Evolutionary conservation across 1,140 invertebrate genomes (phyloP), one percentile per base, ranked within the genome.

Genomic region (Lamellibrachia luymesi): DNA sequence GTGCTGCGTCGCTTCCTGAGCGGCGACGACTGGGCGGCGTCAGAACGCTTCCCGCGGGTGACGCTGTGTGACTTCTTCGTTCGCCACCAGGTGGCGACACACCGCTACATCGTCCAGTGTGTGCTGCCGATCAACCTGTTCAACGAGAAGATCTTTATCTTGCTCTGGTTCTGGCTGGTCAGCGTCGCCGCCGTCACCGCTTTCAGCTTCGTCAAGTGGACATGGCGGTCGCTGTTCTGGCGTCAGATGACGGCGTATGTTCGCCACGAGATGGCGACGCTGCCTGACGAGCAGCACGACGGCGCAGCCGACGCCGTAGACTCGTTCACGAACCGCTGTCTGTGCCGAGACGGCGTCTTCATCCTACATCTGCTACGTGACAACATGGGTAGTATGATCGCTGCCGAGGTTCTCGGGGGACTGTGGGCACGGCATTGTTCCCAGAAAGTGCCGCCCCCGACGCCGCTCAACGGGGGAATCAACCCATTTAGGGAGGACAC

Each of bases 151-250:
- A 97, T 97, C 50, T 97, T 97, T 94, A 96, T 97, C 92, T 97
- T 97, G 93, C 94, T 97, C 56, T 97, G 97, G 97, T 97, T 97
- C 94, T 97, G 97, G 97, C 96, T 97, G 80, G 96, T 97, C 27
- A 96, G 97, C 94, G 96, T 97, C 22, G 95, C 96, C 89, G 94
- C 96, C n/a, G 95, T 97, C 27, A 96, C 96, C n/a, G 95, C 96
- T 92, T 96, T 96, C 93, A 96, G 95, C 93, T 89, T 90, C 17
- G 25, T 94, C 38, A 92, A 92, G 56, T 94, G 94, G 94, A 91
- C 92, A 0, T 80, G 91, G 17, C 91, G 92, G 50, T 49, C 91
- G 13, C 90, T 51, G 4, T 93, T 95, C 10, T 92, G 92, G 92
- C 95, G 64, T 2, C 64, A 80, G 64, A 80, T 80, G 64, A 80